phyloP scores from a whole-genome alignment of 2,888 invertebrate genomes.

The Drosophila aldrichi region DNA sequence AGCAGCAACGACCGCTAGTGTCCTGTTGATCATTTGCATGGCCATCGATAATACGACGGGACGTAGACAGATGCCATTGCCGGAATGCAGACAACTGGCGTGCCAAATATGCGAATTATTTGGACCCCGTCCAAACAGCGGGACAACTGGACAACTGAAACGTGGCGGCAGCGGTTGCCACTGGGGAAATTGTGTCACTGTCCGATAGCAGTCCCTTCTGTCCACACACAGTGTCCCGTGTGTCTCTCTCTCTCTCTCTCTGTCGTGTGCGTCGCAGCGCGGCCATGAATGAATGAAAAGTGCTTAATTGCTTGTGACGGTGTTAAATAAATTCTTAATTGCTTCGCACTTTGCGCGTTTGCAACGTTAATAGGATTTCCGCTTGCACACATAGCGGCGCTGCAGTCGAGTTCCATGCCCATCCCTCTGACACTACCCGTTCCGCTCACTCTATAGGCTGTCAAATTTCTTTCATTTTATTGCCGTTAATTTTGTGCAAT shows the following conservation, averaged over 20 bases:
- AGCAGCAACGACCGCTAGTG: slow-evolving; percentile 28
- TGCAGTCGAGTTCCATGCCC: neutral
- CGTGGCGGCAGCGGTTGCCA: slow-evolving; percentile 22
- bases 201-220: slow-evolving; percentile 23
- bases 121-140: slow-evolving; percentile 21
- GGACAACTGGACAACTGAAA: slow-evolving; percentile 1
- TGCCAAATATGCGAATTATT: slow-evolving; percentile 76
- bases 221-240: slow-evolving; percentile 7
- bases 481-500: slow-evolving; percentile 69
- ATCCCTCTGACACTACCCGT: no score
- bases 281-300: slow-evolving; percentile 82
- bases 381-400: slow-evolving; percentile 22
- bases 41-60: slow-evolving; percentile 66
- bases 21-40: slow-evolving; percentile 69
- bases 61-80: slow-evolving; percentile 37
- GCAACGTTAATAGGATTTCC: slow-evolving; percentile 84
- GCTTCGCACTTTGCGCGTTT: slow-evolving; percentile 85
- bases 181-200: slow-evolving; percentile 59
- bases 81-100: slow-evolving; percentile 53
- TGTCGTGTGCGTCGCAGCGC: slow-evolving; percentile 37
- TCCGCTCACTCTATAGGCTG: slow-evolving; percentile 33
- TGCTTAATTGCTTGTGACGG: slow-evolving; percentile 85
- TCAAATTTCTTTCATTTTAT: slow-evolving; percentile 68
- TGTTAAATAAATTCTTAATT: slow-evolving; percentile 85
- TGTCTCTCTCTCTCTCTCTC: neutral